Evolutionary conservation across 2,888 invertebrate species (phyloP), one percentile per base, ranked within the genome.

Genomic region (Trissoscelio sp.): DNA sequence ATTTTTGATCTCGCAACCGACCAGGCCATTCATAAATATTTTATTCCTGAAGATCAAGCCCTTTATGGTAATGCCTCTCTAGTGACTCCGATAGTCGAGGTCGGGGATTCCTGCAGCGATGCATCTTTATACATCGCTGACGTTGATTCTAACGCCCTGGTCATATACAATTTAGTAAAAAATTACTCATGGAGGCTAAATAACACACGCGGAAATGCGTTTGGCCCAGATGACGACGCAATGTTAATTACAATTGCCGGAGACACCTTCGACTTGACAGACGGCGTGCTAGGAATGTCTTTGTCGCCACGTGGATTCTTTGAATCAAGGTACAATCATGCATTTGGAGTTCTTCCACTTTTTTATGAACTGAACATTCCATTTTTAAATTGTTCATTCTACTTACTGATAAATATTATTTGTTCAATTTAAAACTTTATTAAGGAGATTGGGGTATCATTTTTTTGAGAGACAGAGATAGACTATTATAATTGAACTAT

Each of bases 1-100:
- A 87, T 91, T 64, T 91, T 92, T 69, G 91, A 92, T 86, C 87
- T 92, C 7, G 81, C 78, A 2, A 90, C 86, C n/a, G 91, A 92
- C 83, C 83, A 74, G 39, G 73, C 91, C 51, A 83, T 91, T 48
- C 89, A 87, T 82, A 90, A 88, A 83, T 89, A 91, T 83, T 57
- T 86, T 9, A 86, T 91, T 28, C 91, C 91, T 42, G 72, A 74
- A 51, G 88, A 88, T 78, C 90, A 90, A 83, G 78, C 86, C 28
- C 74, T 89, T 28, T 79, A 84, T 58, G 88, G 90, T 16, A 86
- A 83, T 46, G 87, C 91, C 2, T 86, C 89, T 60, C 86, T 88
- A 22, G 91, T 91, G 39, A 90, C 89, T 24, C 91, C 91, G 39
- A 87, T 91, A 55, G 89, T 91, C 28, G 91, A 91, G 3, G 83